Evolutionary conservation across 2,113 vertebrate species (phyloP), one percentile per base, ranked within the genome.

Genomic region (Panurus biarmicus): DNA sequence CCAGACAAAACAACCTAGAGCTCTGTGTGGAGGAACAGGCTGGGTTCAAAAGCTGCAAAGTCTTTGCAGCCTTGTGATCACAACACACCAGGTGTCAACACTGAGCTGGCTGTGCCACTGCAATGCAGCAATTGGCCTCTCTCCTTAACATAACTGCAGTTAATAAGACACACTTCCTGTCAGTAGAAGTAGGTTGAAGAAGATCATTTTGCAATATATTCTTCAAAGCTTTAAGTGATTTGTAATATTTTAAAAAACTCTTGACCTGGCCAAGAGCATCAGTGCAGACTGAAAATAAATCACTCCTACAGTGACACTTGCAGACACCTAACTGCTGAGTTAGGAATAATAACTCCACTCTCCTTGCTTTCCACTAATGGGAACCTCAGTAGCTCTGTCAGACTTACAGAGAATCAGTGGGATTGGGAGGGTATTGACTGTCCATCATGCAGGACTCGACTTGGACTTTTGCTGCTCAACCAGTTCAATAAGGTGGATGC

Each of bases 401-500:
- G 42, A 29, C 9, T 18, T 4, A 11, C 2, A 66, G 17, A 65
- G 14, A 67, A 48, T 19, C 35, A 35, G 20, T 29, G n/a, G 45
- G 22, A 23, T 15, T 44, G 20, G 10, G 31, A 21, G 64, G 18
- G 7, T 23, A 7, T 8, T 51, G 42, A 15, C 13, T 69, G 12
- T 13, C 23, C 57, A 4, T 44, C 11, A 3, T 17, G 25, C 11
- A 10, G 5, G 2, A n/a, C 60, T 48, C 24, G 21, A 14, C 31
- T 21, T 51, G 44, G 23, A 16, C 4, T 60, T 66, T 12, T 36
- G 36, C 28, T 89, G 18, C 36, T 87, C 15, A 28, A 16, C 15
- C 6, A 1, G 1, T 23, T 47, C 40, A 38, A 0, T 5, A 47
- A 36, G 9, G 7, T 26, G 15, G 23, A 20, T 17, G 5, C 13